Conservation (phyloP, 2,113 vertebrate genomes). For the Pseudopipra pipra region DNA sequence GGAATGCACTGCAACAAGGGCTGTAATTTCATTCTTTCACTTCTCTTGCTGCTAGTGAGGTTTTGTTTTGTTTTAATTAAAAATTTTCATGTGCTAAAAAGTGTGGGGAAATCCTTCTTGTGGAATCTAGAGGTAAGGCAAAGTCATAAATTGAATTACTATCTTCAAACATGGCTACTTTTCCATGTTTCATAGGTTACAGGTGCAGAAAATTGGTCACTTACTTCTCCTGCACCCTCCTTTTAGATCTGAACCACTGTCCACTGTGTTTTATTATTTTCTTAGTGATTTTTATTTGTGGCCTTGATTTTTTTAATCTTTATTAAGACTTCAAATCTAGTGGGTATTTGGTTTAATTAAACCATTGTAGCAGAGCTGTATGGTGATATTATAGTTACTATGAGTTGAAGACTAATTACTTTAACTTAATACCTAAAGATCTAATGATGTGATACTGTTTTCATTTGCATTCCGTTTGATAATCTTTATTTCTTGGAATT, state of each 20-base stretch:
- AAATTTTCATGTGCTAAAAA: background rate
- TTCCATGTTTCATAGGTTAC: background rate
- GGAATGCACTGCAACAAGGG: background rate
- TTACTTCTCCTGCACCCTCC: background rate
- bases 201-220: background rate
- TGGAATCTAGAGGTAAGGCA: background rate
- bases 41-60: background rate
- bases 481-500: constrained; percentile 9
- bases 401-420: constrained; percentile 34
- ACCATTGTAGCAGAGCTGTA: background rate
- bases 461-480: constrained; percentile 27
- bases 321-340: constrained; percentile 30
- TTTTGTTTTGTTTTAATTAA: background rate
- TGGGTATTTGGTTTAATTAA: constrained; percentile 54
- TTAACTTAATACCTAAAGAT: constrained; percentile 52
- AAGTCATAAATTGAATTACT: background rate
- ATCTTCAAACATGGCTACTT: background rate
- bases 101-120: background rate
- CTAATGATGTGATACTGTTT: constrained; percentile 32
- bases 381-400: background rate
- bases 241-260: background rate
- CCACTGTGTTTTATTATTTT: background rate
- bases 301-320: constrained; percentile 4
- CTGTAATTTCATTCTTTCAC: background rate
- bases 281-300: background rate